Percentiles rank a stretch among this genome's conserved stretches.
These are phyloP conservation scores for Dryocosmus kuriphilus DNA, from an alignment of 2,888 invertebrate genomes.

Conservation along the genomic window DNA sequence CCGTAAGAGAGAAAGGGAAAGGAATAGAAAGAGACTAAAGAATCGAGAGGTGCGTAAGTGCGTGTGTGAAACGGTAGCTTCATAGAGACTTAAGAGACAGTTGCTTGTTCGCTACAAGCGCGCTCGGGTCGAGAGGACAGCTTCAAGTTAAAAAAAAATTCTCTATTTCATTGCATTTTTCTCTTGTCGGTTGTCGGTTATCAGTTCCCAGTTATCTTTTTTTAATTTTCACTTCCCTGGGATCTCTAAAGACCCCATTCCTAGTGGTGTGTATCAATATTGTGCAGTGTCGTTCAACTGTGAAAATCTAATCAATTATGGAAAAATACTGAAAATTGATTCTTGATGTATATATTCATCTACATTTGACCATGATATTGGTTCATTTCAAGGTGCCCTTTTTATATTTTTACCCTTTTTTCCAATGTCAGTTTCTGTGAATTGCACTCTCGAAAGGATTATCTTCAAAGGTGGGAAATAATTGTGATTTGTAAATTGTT, in stretches of 20 bases:
- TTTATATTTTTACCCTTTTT: not conserved
- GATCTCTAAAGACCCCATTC: not conserved
- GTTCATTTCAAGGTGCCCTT: not conserved
- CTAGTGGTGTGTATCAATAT: conserved; percentile 5
- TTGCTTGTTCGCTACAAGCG: conserved; percentile 53
- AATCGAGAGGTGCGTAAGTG: conserved; percentile 43
- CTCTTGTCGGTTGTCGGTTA: not conserved
- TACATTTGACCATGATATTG: not conserved
- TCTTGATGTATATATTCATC: not conserved
- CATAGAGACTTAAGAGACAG: conserved; percentile 54
- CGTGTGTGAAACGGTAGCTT: conserved; percentile 53
- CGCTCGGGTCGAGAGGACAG: conserved; percentile 51
- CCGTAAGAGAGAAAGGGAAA: conserved; percentile 15
- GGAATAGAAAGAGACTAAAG: conserved; percentile 22
- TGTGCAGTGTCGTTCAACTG: not conserved
- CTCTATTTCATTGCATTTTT: not conserved
- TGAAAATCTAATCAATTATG: not conserved
- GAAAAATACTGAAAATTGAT: not conserved
- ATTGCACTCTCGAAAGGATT: not conserved
- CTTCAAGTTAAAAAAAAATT: not conserved
- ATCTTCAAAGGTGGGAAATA: not conserved
- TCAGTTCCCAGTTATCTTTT: not conserved
- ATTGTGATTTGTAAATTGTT: not conserved
- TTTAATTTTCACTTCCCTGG: not conserved
- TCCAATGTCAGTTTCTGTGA: not conserved